A percentile compares a stretch with the other conserved stretches of the same genome.
phyloP scores from a whole-genome alignment of 2,888 invertebrate genomes.

The Polydrusus cervinus region DNA sequence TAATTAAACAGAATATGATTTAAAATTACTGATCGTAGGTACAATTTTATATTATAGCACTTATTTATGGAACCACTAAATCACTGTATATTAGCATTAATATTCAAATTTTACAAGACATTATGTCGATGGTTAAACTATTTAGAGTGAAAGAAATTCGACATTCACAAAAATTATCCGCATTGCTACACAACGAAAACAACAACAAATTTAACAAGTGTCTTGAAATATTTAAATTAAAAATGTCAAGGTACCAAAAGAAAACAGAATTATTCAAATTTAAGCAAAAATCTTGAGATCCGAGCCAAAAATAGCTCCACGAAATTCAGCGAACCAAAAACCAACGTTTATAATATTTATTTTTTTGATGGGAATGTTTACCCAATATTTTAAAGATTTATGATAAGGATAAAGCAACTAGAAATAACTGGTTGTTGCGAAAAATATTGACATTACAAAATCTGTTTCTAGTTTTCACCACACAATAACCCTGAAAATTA shows the following conservation, averaged over 20 bases:
- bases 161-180: background rate
- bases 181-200: background rate
- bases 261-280: conserved; percentile 13
- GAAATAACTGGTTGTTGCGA: conserved; percentile 33
- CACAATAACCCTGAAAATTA: background rate
- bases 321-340: background rate
- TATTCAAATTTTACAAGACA: too few species aligned
- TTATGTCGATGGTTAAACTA: too few species aligned
- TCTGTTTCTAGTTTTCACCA: background rate
- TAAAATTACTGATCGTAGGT: too few species aligned
- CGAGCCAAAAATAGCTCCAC: conserved; percentile 4
- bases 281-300: conserved; percentile 5
- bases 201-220: background rate
- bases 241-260: conserved; percentile 10
- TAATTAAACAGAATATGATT: too few species aligned
- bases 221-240: background rate
- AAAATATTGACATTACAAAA: conserved; percentile 1
- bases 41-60: too few species aligned
- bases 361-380: conserved; percentile 20
- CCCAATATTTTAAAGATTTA: conserved; percentile 22
- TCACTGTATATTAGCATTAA: too few species aligned
- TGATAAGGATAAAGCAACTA: conserved; percentile 40
- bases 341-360: background rate
- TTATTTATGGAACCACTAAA: too few species aligned
- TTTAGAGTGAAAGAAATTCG: too few species aligned